Conservation (phyloP, 2,113 vertebrate genomes). For the Prunella himalayana region DNA sequence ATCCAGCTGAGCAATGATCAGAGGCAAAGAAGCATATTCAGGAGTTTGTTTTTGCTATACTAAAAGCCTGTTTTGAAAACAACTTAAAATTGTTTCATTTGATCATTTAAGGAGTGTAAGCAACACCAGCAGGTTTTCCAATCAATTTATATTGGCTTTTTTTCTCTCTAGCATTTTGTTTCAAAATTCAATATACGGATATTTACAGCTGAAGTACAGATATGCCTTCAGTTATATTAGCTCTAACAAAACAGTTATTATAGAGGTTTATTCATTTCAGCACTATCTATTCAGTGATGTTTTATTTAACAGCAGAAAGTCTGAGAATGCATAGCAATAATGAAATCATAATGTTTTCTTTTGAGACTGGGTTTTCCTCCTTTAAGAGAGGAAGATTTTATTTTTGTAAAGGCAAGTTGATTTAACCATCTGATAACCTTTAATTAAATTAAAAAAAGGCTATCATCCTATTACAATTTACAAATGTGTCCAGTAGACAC, state of each 20-base stretch:
- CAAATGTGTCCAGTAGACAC: neutral
- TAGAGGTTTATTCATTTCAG: neutral
- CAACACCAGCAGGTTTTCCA: neutral
- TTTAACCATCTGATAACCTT: neutral
- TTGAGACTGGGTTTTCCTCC: neutral
- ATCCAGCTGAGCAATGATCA: neutral
- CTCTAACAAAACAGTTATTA: neutral
- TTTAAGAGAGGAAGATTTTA: neutral
- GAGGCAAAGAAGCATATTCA: neutral
- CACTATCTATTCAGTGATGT: neutral
- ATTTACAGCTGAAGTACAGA: neutral
- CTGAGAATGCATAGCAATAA: neutral
- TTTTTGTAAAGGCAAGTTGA: neutral
- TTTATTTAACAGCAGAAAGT: neutral
- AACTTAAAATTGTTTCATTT: neutral
- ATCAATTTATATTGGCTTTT: neutral
- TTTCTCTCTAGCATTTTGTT: neutral
- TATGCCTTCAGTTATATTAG: neutral
- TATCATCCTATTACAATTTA: neutral
- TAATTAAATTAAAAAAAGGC: neutral
- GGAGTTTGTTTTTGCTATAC: neutral
- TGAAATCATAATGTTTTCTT: neutral
- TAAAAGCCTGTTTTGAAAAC: conserved; percentile 1
- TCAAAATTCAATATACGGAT: neutral
- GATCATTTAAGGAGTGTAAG: neutral